phyloP scores from a whole-genome alignment of 2,888 invertebrate species.

The Argyresthia albistria region DNA sequence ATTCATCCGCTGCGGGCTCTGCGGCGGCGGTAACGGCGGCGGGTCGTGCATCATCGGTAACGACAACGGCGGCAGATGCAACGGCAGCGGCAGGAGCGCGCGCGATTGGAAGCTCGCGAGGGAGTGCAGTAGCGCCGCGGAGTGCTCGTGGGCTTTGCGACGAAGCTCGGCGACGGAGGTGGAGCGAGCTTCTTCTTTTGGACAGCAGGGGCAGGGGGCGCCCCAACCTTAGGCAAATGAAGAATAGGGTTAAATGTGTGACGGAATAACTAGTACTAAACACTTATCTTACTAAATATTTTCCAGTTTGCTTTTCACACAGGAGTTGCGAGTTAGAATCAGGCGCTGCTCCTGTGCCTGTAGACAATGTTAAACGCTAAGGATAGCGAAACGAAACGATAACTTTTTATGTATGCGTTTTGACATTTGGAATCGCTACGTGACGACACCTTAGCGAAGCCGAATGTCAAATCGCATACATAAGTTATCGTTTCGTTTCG shows the following conservation, averaged over 20 bases:
- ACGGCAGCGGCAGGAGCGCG: slow-evolving; percentile 58
- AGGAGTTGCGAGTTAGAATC: too few relatives aligned
- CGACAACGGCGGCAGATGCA: slow-evolving; percentile 47
- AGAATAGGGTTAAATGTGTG: neutral
- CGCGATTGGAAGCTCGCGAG: slow-evolving; percentile 78
- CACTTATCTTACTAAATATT: too few relatives aligned
- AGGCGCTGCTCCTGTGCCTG: too few relatives aligned
- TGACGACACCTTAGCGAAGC: too few relatives aligned
- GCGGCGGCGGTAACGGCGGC: slow-evolving; percentile 18
- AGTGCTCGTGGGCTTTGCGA: slow-evolving; percentile 95
- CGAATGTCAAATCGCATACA: too few relatives aligned
- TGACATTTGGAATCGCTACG: too few relatives aligned
- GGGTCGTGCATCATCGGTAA: slow-evolving; percentile 30
- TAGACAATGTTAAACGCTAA: too few relatives aligned
- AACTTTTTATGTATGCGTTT: too few relatives aligned
- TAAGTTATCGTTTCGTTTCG: too few relatives aligned
- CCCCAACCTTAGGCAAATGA: slow-evolving; percentile 76
- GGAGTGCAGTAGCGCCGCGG: slow-evolving; percentile 87
- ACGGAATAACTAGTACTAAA: too few relatives aligned
- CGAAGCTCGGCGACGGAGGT: slow-evolving; percentile 93
- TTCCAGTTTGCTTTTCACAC: too few relatives aligned
- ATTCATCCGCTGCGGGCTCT: slow-evolving; percentile 18
- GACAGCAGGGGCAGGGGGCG: slow-evolving; percentile 85
- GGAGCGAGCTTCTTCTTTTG: slow-evolving; percentile 81
- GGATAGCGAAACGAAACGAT: too few relatives aligned